Percentiles rank a stretch among this genome's conserved stretches.
phyloP scores from a whole-genome alignment of 1,140 invertebrate species.

The Amphibalanus amphitrite region DNA sequence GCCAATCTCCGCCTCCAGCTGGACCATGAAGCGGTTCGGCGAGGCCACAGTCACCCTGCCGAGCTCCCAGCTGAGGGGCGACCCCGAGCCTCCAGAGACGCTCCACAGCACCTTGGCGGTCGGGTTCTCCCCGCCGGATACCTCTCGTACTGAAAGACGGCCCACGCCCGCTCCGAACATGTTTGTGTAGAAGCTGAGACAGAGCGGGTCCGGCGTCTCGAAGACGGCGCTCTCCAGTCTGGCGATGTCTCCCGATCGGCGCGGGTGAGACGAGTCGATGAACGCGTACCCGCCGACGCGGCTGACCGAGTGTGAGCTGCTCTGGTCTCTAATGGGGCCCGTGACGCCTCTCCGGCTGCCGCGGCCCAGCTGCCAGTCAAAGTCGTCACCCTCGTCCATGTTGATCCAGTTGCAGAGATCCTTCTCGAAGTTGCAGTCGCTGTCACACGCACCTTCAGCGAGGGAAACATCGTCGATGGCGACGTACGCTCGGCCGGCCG shows the following conservation, averaged over 20 bases:
- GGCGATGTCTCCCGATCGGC: background rate
- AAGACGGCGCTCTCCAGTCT: background rate
- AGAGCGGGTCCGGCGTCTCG: background rate
- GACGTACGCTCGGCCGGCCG: background rate
- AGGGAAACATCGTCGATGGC: background rate
- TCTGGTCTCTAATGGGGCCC: background rate
- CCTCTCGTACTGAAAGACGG: background rate
- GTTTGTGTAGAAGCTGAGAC: constrained; percentile 1
- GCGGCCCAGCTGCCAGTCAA: background rate
- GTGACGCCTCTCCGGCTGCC: background rate
- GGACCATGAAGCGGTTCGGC: background rate
- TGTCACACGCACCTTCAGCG: background rate
- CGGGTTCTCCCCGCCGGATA: background rate
- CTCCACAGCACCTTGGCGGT: background rate
- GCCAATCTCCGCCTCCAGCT: background rate
- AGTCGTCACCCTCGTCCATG: background rate
- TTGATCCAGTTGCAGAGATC: background rate
- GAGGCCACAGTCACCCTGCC: background rate
- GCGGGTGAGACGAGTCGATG: background rate
- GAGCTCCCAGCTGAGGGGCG: background rate
- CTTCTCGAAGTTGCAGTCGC: background rate
- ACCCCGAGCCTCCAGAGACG: background rate
- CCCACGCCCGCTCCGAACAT: constrained; percentile 3
- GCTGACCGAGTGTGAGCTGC: background rate
- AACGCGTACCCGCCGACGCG: background rate